Conservation (phyloP, 2,113 vertebrate genomes). For the Irena cyanogastra region DNA sequence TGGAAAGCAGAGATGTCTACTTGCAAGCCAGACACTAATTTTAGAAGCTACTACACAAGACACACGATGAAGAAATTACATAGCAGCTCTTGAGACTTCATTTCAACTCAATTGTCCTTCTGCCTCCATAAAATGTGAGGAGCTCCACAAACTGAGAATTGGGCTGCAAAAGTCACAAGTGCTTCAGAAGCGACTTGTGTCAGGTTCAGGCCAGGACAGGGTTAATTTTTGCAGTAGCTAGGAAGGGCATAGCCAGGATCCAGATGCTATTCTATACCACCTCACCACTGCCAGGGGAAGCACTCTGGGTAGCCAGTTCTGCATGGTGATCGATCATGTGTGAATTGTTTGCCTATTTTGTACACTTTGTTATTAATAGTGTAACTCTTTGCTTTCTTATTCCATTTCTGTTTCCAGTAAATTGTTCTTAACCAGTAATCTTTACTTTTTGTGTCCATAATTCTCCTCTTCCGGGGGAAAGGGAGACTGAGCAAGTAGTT, state of each 20-base stretch:
- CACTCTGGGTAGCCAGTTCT: not conserved
- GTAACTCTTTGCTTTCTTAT: not conserved
- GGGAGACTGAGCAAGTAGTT: rapidly evolving
- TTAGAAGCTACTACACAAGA: not conserved
- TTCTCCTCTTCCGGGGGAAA: not conserved
- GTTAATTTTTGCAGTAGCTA: not conserved
- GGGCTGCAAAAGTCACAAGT: not conserved
- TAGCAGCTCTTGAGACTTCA: not conserved
- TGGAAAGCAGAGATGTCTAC: not conserved
- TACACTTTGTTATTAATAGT: not conserved
- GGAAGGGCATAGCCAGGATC: not conserved
- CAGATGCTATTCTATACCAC: not conserved
- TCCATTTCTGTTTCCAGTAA: not conserved
- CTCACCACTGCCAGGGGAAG: not conserved
- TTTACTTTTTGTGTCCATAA: not conserved
- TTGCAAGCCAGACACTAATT: not conserved
- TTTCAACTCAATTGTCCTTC: not conserved
- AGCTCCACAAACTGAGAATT: not conserved
- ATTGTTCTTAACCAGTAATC: not conserved
- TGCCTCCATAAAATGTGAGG: not conserved
- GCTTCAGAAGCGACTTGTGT: not conserved
- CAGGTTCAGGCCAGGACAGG: not conserved
- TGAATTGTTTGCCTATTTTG: not conserved
- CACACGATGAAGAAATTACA: not conserved
- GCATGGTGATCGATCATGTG: not conserved